Conservation (phyloP, 2,888 invertebrate genomes). For the Thera obeliscata region DNA sequence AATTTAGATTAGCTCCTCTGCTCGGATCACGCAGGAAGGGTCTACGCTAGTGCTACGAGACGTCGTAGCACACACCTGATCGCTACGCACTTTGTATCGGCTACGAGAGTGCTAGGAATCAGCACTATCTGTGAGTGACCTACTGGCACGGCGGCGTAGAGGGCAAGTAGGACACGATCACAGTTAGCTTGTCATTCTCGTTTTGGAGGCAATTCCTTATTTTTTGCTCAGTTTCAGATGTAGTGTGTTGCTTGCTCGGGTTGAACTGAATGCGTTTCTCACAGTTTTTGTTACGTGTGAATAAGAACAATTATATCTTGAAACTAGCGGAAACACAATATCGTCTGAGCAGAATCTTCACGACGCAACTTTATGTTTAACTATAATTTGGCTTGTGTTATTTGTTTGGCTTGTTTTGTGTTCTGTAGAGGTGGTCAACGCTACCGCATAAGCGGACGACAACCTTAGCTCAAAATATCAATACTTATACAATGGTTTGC, state of each 20-base stretch:
- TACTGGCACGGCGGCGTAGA: conserved; percentile 13
- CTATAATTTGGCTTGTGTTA: neutral
- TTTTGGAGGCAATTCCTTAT: neutral
- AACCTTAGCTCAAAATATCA: too few species aligned
- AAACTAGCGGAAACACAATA: neutral
- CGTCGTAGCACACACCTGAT: conserved; percentile 31
- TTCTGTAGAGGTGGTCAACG: too few species aligned
- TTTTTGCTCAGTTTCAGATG: neutral
- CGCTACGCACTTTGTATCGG: conserved; percentile 6
- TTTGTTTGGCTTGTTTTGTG: too few species aligned
- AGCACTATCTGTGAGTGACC: neutral
- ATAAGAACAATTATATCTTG: conserved; percentile 15
- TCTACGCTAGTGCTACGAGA: conserved; percentile 15
- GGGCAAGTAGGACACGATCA: neutral
- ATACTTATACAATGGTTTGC: too few species aligned
- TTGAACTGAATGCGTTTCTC: conserved; percentile 20
- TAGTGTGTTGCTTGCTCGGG: neutral
- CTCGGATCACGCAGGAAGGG: neutral
- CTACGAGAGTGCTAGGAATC: neutral
- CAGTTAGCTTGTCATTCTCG: neutral
- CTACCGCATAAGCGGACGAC: too few species aligned
- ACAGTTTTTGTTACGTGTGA: conserved; percentile 29
- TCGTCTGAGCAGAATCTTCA: neutral
- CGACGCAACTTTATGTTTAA: neutral
- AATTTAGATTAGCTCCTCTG: too few species aligned